A percentile compares a stretch with the other conserved stretches of the same genome.
These are phyloP conservation scores for Xestia c-nigrum DNA, from an alignment of 2,888 invertebrate genomes.

Conservation along the genomic window DNA sequence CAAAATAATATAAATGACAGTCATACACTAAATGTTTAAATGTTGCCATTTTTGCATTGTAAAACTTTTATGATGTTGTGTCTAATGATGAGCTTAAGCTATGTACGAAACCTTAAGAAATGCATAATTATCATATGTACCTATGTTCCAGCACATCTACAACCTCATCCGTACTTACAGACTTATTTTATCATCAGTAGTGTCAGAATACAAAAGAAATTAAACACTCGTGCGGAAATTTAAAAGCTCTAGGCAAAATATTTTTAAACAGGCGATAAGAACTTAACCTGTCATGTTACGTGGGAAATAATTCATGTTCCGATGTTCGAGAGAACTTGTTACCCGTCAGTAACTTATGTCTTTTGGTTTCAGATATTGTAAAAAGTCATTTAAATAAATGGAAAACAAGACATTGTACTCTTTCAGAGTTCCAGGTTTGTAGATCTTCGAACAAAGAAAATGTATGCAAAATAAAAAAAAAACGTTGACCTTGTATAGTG, in stretches of 20 bases:
- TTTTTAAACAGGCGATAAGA: neutral
- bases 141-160: neutral
- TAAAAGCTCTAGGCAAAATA: neutral
- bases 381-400: conserved; percentile 6
- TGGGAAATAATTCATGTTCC: neutral
- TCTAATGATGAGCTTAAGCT: neutral
- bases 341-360: neutral
- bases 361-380: conserved; percentile 9
- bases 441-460: neutral
- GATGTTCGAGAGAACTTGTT: neutral
- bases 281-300: neutral
- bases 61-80: neutral
- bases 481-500: neutral
- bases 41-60: neutral
- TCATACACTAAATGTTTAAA: neutral
- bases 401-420: neutral
- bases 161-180: neutral
- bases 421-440: neutral
- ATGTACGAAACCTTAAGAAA: neutral
- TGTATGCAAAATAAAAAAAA: neutral
- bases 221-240: conserved; percentile 15
- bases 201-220: conserved; percentile 18
- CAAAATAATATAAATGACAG: neutral
- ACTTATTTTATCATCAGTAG: conserved; percentile 8
- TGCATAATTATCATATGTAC: no score